A percentile compares a stretch with the other conserved stretches of the same genome.
Conservation (phyloP, 2,113 vertebrate genomes). For the Brachyistius frenatus region DNA sequence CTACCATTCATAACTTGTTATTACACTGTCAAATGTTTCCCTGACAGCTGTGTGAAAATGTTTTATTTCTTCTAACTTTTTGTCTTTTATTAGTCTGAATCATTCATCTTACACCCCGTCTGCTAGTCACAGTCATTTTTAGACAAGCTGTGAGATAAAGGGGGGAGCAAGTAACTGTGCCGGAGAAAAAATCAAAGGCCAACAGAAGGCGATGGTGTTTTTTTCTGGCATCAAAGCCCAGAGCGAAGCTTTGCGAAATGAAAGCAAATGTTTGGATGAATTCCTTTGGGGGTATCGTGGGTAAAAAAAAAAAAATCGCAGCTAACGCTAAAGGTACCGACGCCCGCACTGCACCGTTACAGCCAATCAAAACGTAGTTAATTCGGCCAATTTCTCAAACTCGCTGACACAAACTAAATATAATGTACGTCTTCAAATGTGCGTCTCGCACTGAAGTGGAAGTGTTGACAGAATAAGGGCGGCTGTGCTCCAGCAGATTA, state of each 20-base stretch:
- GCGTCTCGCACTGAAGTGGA: conserved; percentile 13
- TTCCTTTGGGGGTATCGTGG: conserved; percentile 48
- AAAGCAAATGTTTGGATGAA: conserved; percentile 62
- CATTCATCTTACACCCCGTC: conserved; percentile 16
- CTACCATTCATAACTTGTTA: background rate
- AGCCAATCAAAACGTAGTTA: conserved; percentile 46
- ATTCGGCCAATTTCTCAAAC: conserved; percentile 40
- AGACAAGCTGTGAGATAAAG: conserved; percentile 47
- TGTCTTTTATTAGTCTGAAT: conserved; percentile 24
- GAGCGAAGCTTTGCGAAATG: conserved; percentile 48
- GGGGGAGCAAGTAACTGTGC: conserved; percentile 21
- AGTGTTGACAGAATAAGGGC: conserved; percentile 69
- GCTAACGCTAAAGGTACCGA: conserved; percentile 59
- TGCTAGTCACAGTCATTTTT: conserved; percentile 37
- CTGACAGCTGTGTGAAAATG: conserved; percentile 17
- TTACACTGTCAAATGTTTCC: background rate
- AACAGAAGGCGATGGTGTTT: conserved; percentile 43
- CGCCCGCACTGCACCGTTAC: conserved; percentile 32
- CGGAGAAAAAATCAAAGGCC: conserved; percentile 3
- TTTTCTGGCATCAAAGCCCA: conserved; percentile 53
- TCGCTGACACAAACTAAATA: conserved; percentile 57
- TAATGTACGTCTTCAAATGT: conserved; percentile 43
- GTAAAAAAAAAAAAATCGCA: conserved; percentile 33
- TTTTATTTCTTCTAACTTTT: conserved; percentile 17
- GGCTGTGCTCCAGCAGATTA: conserved; percentile 45